Evolutionary conservation across 2,797 vertebrate species (phyloP).

Genomic region (Phoxinus dragarum): DNA sequence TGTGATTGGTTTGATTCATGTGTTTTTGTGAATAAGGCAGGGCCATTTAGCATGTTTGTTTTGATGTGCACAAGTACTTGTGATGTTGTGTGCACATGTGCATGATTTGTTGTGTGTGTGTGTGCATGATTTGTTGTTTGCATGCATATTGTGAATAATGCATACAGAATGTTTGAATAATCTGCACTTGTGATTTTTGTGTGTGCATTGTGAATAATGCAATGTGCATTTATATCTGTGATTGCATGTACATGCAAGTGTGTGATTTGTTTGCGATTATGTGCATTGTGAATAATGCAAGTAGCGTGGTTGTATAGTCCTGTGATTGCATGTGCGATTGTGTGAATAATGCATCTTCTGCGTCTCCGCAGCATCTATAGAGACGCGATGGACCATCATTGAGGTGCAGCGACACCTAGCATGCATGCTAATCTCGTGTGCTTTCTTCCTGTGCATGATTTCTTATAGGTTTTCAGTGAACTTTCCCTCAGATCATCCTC

Average conservation of each 20-base stretch:
- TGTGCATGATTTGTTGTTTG: too few species aligned
- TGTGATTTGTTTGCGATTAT: neutral
- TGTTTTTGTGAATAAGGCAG: constrained; percentile 56
- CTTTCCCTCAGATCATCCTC: constrained; percentile 34
- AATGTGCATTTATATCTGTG: neutral
- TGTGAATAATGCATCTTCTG: constrained; percentile 33
- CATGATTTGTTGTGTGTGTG: too few species aligned
- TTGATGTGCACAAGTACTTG: neutral
- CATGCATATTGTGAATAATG: neutral
- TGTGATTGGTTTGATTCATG: constrained; percentile 27
- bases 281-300: neutral
- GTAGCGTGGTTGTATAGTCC: neutral
- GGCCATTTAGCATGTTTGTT: neutral
- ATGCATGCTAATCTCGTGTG: constrained; percentile 10
- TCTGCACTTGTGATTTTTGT: neutral
- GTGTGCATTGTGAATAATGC: neutral
- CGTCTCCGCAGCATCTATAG: neutral
- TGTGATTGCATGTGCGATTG: constrained; percentile 61
- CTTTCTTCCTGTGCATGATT: constrained; percentile 2
- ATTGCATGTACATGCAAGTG: neutral
- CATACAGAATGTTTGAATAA: neutral
- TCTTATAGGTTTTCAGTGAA: neutral
- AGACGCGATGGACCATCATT: neutral
- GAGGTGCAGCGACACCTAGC: neutral
- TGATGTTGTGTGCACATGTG: neutral